phyloP scores from a whole-genome alignment of 2,888 invertebrate species.

The Julus scandinavius region DNA sequence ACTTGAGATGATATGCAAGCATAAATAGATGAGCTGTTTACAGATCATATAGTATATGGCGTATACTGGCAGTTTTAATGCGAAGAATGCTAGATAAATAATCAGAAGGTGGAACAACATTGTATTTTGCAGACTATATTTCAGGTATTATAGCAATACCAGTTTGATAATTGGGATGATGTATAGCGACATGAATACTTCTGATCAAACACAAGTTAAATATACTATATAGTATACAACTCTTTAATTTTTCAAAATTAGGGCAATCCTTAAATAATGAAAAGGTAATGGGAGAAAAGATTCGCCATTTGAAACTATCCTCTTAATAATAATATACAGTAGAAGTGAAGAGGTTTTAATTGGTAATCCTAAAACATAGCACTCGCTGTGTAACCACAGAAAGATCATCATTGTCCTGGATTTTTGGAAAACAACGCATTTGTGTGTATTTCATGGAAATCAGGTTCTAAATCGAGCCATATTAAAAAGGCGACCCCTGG shows the following conservation, averaged over 20 bases:
- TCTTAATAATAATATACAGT: neutral
- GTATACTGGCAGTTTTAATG: too few relatives aligned
- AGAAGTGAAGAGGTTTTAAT: neutral
- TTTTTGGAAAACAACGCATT: neutral
- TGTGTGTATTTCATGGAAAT: neutral
- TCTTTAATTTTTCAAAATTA: neutral
- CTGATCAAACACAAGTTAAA: neutral
- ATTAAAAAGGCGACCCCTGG: slow-evolving; percentile 39
- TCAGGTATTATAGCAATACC: too few relatives aligned
- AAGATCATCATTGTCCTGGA: slow-evolving; percentile 31
- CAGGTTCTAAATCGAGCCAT: slow-evolving; percentile 42
- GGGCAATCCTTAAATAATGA: neutral
- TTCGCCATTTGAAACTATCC: neutral
- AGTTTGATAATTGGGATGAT: too few relatives aligned
- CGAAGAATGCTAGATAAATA: too few relatives aligned
- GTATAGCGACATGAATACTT: neutral
- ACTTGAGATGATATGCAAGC: neutral
- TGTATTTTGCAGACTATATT: too few relatives aligned
- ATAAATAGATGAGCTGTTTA: neutral
- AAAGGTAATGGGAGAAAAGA: slow-evolving; percentile 17
- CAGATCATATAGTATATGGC: neutral
- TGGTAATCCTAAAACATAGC: too few relatives aligned
- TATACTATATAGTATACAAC: neutral
- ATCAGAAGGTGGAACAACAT: too few relatives aligned
- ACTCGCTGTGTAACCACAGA: neutral